Percentiles rank a stretch among this genome's conserved stretches.
Conservation (phyloP, 2,888 invertebrate species). For the Leucoma salicis region DNA sequence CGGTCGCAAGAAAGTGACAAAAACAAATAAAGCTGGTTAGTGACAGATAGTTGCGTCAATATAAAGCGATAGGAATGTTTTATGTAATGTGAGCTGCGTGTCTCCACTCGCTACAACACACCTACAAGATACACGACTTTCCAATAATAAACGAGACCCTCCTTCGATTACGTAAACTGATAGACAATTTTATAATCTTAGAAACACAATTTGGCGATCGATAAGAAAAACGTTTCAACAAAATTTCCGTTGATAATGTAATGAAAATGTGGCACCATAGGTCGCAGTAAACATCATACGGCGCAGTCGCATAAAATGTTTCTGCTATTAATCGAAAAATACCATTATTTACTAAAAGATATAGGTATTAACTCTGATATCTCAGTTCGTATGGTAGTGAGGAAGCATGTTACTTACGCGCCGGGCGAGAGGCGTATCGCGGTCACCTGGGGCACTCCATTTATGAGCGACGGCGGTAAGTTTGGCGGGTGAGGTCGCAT, state of each 20-base stretch:
- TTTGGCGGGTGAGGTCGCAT: slow-evolving; percentile 48
- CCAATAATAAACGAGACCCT: slow-evolving; percentile 55
- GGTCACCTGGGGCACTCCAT: slow-evolving; percentile 75
- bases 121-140: slow-evolving; percentile 49
- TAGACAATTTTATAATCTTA: slow-evolving; percentile 58
- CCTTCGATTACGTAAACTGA: slow-evolving; percentile 72
- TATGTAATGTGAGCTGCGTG: slow-evolving; percentile 49
- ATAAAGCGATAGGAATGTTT: slow-evolving; percentile 39
- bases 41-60: slow-evolving; percentile 22
- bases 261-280: slow-evolving; percentile 44
- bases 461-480: slow-evolving; percentile 51
- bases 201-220: slow-evolving; percentile 50
- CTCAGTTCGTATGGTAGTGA: slow-evolving; percentile 42
- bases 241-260: slow-evolving; percentile 55
- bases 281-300: slow-evolving; percentile 59
- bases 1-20: too few relatives aligned
- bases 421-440: slow-evolving; percentile 31
- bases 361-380: slow-evolving; percentile 32
- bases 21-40: too few relatives aligned
- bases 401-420: slow-evolving; percentile 40
- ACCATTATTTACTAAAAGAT: slow-evolving; percentile 56
- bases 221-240: slow-evolving; percentile 54
- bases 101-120: slow-evolving; percentile 35
- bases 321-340: slow-evolving; percentile 52
- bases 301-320: slow-evolving; percentile 62